Conservation (phyloP, 2,113 vertebrate genomes). For the Gorsachius goisagi region DNA sequence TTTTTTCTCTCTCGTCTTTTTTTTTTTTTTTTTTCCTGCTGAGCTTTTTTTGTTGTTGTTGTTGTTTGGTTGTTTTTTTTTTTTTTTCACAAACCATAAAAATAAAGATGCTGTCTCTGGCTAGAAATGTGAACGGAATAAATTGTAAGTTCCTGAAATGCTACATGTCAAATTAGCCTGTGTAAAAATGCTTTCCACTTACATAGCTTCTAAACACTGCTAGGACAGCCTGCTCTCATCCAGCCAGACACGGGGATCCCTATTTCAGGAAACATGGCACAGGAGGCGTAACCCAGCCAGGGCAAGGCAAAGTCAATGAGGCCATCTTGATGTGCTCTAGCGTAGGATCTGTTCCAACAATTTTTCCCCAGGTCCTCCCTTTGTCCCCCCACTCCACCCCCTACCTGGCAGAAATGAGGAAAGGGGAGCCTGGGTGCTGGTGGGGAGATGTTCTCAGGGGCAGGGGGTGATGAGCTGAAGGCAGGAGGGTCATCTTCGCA, state of each 20-base stretch:
- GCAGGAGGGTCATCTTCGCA: not conserved
- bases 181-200: constrained; percentile 50
- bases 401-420: not conserved
- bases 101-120: constrained; percentile 7
- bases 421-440: not conserved
- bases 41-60: not conserved
- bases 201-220: constrained; percentile 17
- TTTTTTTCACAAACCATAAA: not conserved
- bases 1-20: not conserved
- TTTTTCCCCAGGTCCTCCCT: not conserved
- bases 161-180: constrained; percentile 12
- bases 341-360: accelerated
- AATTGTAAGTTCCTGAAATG: constrained; percentile 54
- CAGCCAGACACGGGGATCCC: not conserved
- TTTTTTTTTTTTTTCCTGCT: not conserved
- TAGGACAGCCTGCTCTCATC: constrained; percentile 13
- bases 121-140: constrained; percentile 33
- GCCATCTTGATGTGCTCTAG: not conserved
- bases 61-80: too few species aligned
- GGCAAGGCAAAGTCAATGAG: not conserved
- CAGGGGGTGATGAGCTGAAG: not conserved
- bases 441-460: not conserved
- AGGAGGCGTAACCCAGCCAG: not conserved
- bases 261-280: constrained; percentile 46
- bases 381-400: accelerated